Evolutionary conservation across 2,888 invertebrate species (phyloP).

Genomic region (Mantis religiosa): DNA sequence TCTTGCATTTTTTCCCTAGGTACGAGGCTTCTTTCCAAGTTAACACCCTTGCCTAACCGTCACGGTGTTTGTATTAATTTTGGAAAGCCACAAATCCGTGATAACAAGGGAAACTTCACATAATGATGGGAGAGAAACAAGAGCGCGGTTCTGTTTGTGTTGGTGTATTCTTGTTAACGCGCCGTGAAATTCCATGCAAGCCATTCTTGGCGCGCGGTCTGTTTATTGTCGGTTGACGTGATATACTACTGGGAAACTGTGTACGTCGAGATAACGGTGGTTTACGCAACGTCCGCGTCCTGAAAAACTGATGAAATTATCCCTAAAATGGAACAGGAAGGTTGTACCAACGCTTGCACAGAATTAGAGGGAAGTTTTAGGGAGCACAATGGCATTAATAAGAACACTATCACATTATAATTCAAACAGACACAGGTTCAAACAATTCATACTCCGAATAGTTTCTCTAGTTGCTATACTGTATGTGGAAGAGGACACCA

Average conservation of each 20-base stretch:
- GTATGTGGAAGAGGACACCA: no score
- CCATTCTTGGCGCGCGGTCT: background rate
- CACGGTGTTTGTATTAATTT: conserved; percentile 19
- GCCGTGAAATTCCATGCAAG: background rate
- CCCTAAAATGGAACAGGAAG: no score
- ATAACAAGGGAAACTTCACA: conserved; percentile 4
- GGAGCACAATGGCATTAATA: no score
- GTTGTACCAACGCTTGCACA: background rate
- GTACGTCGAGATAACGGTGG: no score
- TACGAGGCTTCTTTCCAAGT: background rate
- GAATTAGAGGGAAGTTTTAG: background rate
- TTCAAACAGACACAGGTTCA: no score
- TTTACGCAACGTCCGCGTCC: background rate
- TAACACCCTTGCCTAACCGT: background rate
- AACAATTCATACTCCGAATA: no score
- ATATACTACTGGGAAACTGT: background rate
- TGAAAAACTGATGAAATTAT: background rate
- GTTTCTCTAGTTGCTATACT: no score
- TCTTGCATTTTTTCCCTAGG: no score
- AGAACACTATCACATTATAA: no score
- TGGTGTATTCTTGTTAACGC: background rate
- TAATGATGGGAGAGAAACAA: no score
- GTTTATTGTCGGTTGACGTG: background rate
- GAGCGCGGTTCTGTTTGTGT: background rate
- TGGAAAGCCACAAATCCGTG: conserved; percentile 16